These are phyloP conservation scores for Acanthisitta chloris DNA, from an alignment of 2,113 vertebrate genomes.

Conservation along the genomic window DNA sequence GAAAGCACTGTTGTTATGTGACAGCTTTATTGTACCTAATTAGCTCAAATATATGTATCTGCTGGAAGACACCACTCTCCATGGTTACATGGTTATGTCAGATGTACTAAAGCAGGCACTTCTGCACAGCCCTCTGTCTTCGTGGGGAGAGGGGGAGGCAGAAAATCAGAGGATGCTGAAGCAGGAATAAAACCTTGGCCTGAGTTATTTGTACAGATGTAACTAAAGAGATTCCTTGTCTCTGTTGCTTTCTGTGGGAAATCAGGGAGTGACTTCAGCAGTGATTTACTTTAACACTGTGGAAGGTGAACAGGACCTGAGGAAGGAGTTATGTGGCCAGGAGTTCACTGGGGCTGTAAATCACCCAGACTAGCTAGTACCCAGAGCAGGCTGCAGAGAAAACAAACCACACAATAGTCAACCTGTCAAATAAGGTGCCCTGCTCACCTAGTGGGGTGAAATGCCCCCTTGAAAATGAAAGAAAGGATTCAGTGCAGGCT, in stretches of 20 bases:
- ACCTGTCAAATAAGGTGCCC: background rate
- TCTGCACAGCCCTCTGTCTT: background rate
- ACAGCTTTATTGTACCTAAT: conserved; percentile 57
- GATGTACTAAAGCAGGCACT: background rate
- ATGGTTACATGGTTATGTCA: background rate
- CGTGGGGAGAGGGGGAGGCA: background rate
- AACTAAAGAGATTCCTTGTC: conserved; percentile 17
- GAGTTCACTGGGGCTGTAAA: background rate
- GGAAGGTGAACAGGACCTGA: conserved; percentile 5
- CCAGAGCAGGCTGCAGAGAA: background rate
- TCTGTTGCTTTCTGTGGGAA: background rate
- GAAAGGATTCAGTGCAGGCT: background rate
- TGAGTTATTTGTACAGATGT: background rate
- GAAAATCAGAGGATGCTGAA: conserved; percentile 14
- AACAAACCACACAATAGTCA: background rate
- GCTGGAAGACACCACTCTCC: conserved; percentile 3
- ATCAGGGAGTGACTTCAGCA: background rate
- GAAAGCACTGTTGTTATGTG: background rate
- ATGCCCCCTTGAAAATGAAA: background rate
- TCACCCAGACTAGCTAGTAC: background rate
- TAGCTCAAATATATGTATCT: conserved; percentile 39
- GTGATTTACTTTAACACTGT: background rate
- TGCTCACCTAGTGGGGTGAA: accelerated
- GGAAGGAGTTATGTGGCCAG: background rate
- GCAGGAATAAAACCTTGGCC: background rate